Evolutionary conservation across 2,888 invertebrate genomes (phyloP).

Genomic region (Desoria tigrina): DNA sequence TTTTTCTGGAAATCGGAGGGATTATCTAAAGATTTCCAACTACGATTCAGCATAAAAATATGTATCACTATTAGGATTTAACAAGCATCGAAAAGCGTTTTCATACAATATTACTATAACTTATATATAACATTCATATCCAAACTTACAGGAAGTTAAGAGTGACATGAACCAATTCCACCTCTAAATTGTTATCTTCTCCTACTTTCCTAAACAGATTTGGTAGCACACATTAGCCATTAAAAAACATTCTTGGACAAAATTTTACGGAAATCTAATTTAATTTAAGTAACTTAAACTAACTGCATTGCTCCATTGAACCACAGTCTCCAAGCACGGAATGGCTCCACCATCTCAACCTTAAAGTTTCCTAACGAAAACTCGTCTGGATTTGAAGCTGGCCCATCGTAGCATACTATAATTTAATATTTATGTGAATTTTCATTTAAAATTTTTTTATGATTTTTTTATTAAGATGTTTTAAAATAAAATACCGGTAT

Average conservation of each 20-base stretch:
- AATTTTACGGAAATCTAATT: neutral
- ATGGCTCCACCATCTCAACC: slow-evolving; percentile 66
- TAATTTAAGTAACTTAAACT: slow-evolving; percentile 45
- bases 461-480: no score
- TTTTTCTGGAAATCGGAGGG: slow-evolving; percentile 45
- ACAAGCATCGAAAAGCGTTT: no score
- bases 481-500: slow-evolving; percentile 10
- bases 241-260: neutral
- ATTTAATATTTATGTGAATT: neutral
- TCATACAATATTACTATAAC: no score
- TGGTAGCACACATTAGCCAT: neutral
- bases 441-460: neutral
- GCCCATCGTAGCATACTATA: slow-evolving; percentile 15
- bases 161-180: slow-evolving; percentile 59
- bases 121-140: no score
- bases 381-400: slow-evolving; percentile 26
- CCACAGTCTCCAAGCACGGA: slow-evolving; percentile 65
- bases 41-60: slow-evolving; percentile 23
- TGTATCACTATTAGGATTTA: no score
- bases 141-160: slow-evolving; percentile 68
- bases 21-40: slow-evolving; percentile 51
- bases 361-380: slow-evolving; percentile 58
- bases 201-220: neutral
- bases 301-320: slow-evolving; percentile 67
- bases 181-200: slow-evolving; percentile 54